Base-by-base conservation (phyloP, 1,140 invertebrate genomes). In the Drosophila ambigua region DNA sequence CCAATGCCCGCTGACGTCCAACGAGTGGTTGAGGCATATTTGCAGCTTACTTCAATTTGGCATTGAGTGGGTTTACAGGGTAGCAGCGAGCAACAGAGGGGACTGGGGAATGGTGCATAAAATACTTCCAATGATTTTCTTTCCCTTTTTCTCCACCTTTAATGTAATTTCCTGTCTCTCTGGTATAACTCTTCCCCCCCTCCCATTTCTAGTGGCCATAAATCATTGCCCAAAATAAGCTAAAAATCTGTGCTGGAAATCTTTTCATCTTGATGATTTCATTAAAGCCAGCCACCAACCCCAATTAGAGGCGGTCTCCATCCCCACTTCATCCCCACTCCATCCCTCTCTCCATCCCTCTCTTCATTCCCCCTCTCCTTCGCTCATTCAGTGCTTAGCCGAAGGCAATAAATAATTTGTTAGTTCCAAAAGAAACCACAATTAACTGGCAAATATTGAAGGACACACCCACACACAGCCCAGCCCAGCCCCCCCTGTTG, bases 1-100 rank as follows among this genome's bases (percentile, higher is more conserved):
- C 44, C 78, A 78, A 85, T 78, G 73, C 57, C 49, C 51, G 51
- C 77, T 77, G 81, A 85, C 78, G 77, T 50, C 59, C 67, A 81
- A 63, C 74, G 79, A 77, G 61, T 51, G 45, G 53, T 69, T 48
- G 46, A 77, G 58, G 73, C 64, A 81, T 77, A 69, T 74, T 54
- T 24, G 28, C 59, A 65, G 77, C 77, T 73, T 79, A 72, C 58
- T 62, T 78, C 54, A 35, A 53, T 26, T 69, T 49, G 7, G 7
- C 7, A 68, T 62, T 55, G 48, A 49, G 51, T 53, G 35, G 50
- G 28, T 9, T 13, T 39, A 39, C 35, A 8, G 15, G 15, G 39
- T 11, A 48, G 46, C 67, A 41, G 20, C 57, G 52, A 52, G 52
- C 11, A 15, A 59, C 16, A 63, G 46, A 52, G 15, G 20, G 44